phyloP scores from a whole-genome alignment of 2,888 invertebrate genomes.

The Orchesella flavescens region DNA sequence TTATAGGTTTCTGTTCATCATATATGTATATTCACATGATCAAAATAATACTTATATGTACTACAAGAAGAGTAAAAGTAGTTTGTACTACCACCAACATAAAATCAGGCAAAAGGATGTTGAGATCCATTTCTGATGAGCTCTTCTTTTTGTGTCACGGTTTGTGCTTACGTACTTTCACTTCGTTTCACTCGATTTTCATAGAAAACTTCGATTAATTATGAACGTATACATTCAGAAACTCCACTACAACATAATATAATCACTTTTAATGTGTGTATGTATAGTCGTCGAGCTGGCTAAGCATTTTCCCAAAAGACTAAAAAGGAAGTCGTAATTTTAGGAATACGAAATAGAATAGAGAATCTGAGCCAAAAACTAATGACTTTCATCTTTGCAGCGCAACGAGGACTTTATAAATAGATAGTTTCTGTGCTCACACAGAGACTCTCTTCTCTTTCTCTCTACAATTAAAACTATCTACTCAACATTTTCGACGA shows the following conservation, averaged over 20 bases:
- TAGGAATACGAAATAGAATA: constrained; percentile 43
- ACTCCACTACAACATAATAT: background rate
- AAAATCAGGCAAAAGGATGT: constrained; percentile 14
- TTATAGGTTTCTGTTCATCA: no score
- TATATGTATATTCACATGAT: no score
- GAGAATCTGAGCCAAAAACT: constrained; percentile 43
- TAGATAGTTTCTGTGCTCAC: background rate
- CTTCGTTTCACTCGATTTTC: constrained; percentile 10
- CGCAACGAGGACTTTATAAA: background rate
- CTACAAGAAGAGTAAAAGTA: no score
- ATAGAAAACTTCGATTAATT: constrained; percentile 40
- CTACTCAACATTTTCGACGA: constrained; percentile 38
- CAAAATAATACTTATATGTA: no score
- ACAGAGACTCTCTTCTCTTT: no score
- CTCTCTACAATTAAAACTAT: background rate
- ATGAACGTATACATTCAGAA: background rate
- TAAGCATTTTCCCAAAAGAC: constrained; percentile 32
- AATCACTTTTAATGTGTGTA: background rate
- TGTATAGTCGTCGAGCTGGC: background rate
- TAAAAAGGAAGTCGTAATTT: constrained; percentile 55
- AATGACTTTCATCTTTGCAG: constrained; percentile 41
- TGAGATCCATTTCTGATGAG: constrained; percentile 27
- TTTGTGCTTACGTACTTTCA: constrained; percentile 4
- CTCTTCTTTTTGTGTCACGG: constrained; percentile 14
- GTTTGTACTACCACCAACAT: background rate